phyloP scores from a whole-genome alignment of 2,797 vertebrate genomes.

The Heteromormyrus szaboi region DNA sequence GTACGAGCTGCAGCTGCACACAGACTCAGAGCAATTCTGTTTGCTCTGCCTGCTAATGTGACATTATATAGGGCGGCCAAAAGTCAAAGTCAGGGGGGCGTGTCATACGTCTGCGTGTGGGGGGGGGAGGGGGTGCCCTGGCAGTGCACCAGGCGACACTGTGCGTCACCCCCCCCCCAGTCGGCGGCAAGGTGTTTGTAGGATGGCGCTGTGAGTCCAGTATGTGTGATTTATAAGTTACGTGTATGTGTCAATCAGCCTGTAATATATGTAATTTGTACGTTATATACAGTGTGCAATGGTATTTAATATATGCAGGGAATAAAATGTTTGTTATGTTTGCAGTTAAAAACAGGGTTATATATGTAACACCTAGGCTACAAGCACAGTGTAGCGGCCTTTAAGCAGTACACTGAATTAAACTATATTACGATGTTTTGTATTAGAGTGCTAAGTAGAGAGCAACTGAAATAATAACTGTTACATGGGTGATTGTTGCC shows the following conservation, averaged over 20 bases:
- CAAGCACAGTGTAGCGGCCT: too few species aligned
- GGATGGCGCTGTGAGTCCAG: background rate
- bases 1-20: slow-evolving; percentile 63
- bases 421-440: background rate
- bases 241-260: background rate
- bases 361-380: background rate
- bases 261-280: background rate
- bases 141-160: background rate
- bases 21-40: background rate
- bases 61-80: slow-evolving; percentile 49
- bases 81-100: slow-evolving; percentile 50
- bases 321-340: background rate
- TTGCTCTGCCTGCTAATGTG: background rate
- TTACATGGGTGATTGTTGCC: background rate
- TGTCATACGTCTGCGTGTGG: too few species aligned
- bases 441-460: background rate
- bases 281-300: background rate
- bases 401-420: background rate
- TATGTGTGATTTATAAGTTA: background rate
- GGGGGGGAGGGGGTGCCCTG: background rate
- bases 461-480: background rate
- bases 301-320: background rate
- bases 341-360: background rate
- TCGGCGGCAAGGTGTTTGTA: background rate
- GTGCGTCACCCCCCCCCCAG: background rate